Conservation (phyloP, 1,140 invertebrate species). For the Panulirus ornatus region DNA sequence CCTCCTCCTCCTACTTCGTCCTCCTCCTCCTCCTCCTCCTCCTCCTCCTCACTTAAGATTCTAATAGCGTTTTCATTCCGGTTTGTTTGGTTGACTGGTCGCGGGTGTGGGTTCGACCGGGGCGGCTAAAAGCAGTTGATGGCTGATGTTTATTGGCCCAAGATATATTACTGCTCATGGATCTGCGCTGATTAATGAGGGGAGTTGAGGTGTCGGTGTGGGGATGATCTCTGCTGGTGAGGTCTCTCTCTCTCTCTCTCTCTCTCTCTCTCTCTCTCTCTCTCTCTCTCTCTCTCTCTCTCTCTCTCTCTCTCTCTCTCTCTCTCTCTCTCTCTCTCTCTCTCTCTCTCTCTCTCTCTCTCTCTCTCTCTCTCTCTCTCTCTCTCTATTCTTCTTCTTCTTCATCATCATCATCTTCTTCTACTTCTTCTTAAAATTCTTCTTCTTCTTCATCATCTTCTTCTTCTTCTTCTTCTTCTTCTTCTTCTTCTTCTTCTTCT, state of each 20-base stretch:
- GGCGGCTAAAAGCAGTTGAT: no score
- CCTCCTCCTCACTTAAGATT: constrained; percentile 26
- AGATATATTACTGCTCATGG: no score
- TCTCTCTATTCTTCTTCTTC: background rate
- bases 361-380: constrained; percentile 8
- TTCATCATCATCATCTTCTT: background rate
- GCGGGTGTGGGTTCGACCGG: no score
- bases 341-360: background rate
- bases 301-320: background rate
- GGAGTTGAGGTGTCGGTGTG: no score
- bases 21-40: background rate
- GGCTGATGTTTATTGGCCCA: no score
- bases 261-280: no score
- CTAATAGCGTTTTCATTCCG: constrained; percentile 30
- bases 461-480: background rate
- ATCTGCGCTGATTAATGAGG: no score
- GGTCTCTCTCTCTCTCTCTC: background rate
- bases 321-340: background rate
- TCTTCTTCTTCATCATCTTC: background rate
- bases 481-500: background rate
- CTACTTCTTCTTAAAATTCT: background rate
- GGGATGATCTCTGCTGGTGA: no score
- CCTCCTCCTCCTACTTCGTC: background rate
- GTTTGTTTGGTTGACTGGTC: no score
- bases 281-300: background rate